Base-by-base conservation (phyloP, 2,888 invertebrate species). In the Osedax fenrisi region DNA sequence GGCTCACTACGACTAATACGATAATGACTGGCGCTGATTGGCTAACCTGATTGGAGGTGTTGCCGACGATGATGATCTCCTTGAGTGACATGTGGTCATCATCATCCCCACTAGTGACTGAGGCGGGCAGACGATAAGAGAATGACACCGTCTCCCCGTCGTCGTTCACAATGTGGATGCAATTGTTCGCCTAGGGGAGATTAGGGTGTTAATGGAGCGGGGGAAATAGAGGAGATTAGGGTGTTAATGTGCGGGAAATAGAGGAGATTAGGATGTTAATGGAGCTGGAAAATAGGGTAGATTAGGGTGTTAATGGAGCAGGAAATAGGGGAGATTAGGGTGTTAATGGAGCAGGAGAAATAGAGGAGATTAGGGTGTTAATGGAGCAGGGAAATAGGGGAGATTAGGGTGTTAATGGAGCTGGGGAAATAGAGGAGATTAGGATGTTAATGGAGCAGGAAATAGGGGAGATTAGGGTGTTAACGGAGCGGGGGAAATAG, bases 21-120 rank as follows among this genome's bases (percentile, higher is more conserved):
- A n/a, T n/a, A n/a, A n/a, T n/a, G n/a, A n/a, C n/a, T n/a, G n/a
- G n/a, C n/a, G n/a, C n/a, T 41, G 41, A 41, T 26, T 25, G 13
- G 71, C 76, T 77, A 80, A 88, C 88, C 88, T 96, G 95, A 82
- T 94, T 92, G 78, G 90, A 89, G 81, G 91, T 90, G 84, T 94
- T 94, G 76, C 96, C 95, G 76, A 96, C 90, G 78, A 96, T 92
- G 75, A 96, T 87, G 78, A 93, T 92, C 86, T 96, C 95, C 87
- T 94, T 93, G 68, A 96, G 88, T 56, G 90, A 89, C 79, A 94
- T 87, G 82, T 90, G 90, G 90, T 90, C 89, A 81, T 92, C 90
- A 84, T 94, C 94, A 80, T 93, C 89, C 41, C 92, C 92, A 76
- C 93, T 92, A 78, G 91, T 91, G 78, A 90, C 91, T 79, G 90